Evolutionary conservation across 1,140 invertebrate species (phyloP).

Genomic region (Dreissena polymorpha): DNA sequence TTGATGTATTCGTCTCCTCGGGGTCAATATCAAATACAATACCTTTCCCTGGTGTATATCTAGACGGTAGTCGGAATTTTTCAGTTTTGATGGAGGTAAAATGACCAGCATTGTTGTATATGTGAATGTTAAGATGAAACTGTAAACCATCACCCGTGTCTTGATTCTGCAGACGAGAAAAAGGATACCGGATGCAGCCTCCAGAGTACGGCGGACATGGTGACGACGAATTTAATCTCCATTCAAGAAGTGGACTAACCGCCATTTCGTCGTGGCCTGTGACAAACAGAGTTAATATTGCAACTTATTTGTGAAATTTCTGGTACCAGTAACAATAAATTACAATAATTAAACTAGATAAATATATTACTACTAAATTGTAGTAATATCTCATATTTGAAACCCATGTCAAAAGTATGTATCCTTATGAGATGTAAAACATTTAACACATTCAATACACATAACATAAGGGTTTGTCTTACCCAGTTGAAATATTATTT

Average conservation of each 20-base stretch:
- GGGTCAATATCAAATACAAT: constrained; percentile 24
- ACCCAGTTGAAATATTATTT: constrained; percentile 58
- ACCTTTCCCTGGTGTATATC: constrained; percentile 26
- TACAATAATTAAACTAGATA: not conserved
- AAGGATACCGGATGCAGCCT: constrained; percentile 49
- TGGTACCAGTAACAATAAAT: not conserved
- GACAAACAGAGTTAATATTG: not conserved
- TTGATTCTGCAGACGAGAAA: constrained; percentile 15
- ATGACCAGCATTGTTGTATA: constrained; percentile 50
- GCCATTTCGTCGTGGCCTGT: constrained; percentile 5
- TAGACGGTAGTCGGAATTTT: constrained; percentile 53
- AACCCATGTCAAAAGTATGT: not conserved
- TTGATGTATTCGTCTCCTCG: not conserved
- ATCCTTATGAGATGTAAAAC: not conserved
- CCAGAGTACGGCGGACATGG: not conserved
- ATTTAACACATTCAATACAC: constrained; percentile 4
- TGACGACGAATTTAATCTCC: constrained; percentile 1
- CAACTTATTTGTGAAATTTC: not conserved
- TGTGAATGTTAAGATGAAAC: constrained; percentile 17
- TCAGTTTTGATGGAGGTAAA: not conserved
- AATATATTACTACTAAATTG: not conserved
- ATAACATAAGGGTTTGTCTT: not conserved
- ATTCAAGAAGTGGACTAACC: constrained; percentile 18
- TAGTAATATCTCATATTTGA: constrained; percentile 3
- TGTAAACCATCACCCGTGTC: constrained; percentile 21